Percentiles rank a stretch among this genome's conserved stretches.
Conservation (phyloP, 2,113 vertebrate genomes). For the Colius striatus region DNA sequence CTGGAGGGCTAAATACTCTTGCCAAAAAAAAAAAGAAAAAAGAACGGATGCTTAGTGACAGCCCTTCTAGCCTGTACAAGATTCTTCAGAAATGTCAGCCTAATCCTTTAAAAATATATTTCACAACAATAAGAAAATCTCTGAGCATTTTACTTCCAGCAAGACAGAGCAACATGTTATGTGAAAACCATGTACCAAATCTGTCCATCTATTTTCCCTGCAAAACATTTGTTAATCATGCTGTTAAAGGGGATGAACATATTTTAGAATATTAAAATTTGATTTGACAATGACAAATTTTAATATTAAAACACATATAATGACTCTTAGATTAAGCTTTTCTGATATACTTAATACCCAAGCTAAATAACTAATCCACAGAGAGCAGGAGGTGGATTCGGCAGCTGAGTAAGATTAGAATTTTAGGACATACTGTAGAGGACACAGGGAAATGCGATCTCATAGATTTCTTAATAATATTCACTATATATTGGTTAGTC, state of each 20-base stretch:
- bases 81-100: not conserved
- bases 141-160: constrained; percentile 9
- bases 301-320: constrained; percentile 69
- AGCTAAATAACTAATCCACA: constrained; percentile 64
- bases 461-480: constrained; percentile 48
- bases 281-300: constrained; percentile 41
- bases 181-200: not conserved
- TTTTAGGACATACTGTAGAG: constrained; percentile 44
- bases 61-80: not conserved
- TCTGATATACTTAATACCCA: constrained; percentile 50
- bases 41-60: not conserved
- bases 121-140: not conserved
- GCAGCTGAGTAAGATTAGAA: constrained; percentile 48
- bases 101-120: not conserved
- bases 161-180: not conserved
- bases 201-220: not conserved
- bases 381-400: constrained; percentile 35
- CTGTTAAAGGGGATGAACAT: constrained; percentile 38
- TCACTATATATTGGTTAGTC: constrained; percentile 17
- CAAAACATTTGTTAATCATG: constrained; percentile 54
- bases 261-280: constrained; percentile 65
- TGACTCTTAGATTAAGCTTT: constrained; percentile 57
- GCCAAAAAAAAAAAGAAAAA: constrained; percentile 5
- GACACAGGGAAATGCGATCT: constrained; percentile 41
- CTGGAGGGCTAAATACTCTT: not conserved